These are phyloP conservation scores for Dendrocincla fuliginosa DNA, from an alignment of 2,797 vertebrate species.

Conservation along the genomic window DNA sequence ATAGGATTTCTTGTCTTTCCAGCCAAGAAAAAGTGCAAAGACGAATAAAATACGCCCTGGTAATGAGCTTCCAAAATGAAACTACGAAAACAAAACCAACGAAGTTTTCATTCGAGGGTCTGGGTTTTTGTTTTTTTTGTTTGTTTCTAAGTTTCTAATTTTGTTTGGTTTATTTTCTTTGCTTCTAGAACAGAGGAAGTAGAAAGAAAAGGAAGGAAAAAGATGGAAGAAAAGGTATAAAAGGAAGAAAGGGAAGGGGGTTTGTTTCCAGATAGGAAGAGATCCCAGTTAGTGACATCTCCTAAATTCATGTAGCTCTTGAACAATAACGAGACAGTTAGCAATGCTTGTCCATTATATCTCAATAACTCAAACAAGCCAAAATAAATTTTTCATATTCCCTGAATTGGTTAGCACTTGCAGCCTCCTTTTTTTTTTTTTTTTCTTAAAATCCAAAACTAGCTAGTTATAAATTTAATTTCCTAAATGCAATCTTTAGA, in stretches of 20 bases:
- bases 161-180: neutral
- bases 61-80: neutral
- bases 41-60: neutral
- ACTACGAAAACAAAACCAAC: neutral
- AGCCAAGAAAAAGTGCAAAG: neutral
- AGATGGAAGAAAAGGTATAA: neutral
- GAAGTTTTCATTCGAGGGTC: neutral
- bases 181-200: neutral
- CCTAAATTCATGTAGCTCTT: neutral
- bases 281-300: neutral
- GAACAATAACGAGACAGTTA: neutral
- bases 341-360: neutral
- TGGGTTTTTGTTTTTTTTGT: rapidly evolving
- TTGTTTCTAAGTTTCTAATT: neutral
- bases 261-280: neutral
- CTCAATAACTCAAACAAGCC: neutral
- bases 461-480: neutral
- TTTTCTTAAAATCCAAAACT: neutral
- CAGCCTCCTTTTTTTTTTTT: neutral
- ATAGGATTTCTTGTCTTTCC: neutral
- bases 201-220: neutral
- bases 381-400: neutral
- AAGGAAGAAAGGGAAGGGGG: neutral
- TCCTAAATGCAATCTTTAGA: neutral
- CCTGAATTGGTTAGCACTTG: neutral